Base-by-base conservation (phyloP, 1,140 invertebrate species). In the Stegodyphus dumicola region DNA sequence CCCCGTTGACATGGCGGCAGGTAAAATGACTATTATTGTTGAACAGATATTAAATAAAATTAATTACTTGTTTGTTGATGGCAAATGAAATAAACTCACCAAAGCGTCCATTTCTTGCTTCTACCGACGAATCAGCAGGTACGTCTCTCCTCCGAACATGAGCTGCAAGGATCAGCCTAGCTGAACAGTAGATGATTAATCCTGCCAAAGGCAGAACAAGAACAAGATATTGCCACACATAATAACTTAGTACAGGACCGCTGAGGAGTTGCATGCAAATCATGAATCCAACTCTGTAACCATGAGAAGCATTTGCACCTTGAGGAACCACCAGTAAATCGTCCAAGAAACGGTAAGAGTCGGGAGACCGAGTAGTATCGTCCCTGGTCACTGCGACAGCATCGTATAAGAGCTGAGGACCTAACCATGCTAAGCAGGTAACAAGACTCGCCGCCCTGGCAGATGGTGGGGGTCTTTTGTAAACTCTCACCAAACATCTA, bases 221-320 rank as follows among this genome's bases (percentile, higher is more conserved):
- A 2, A 88, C 80, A 18, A 88, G 67, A 67, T 88, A 88, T 69
- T 88, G 88, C 86, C 87, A 88, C 49, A 81, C 74, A 13, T 88
- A 86, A 48, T 87, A 87, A 80, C 84, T 86, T 5, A 88, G 70
- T 7, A 87, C 80, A 5, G 77, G 76, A 2, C 75, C 75, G 51
- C 77, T 86, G 6, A 88, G 66, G 18, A 74, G 54, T 49, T 88
- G 86, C 75, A 88, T 86, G 71, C 88, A 88, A 13, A 88, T 78
- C 81, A 88, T 87, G 65, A 88, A 87, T 13, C 88, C 88, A 7
- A 87, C 86, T 18, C 80, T 71, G 64, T 87, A 87, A 7, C 86
- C 86, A 9, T 80, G 75, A 9, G 86, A 77, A 2, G 80, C 51
- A 52, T 87, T 87, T 7, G 48, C 51, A 7, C 76, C 78, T 6